phyloP scores from a whole-genome alignment of 1,140 invertebrate species.

The Armadillidium nasatum region DNA sequence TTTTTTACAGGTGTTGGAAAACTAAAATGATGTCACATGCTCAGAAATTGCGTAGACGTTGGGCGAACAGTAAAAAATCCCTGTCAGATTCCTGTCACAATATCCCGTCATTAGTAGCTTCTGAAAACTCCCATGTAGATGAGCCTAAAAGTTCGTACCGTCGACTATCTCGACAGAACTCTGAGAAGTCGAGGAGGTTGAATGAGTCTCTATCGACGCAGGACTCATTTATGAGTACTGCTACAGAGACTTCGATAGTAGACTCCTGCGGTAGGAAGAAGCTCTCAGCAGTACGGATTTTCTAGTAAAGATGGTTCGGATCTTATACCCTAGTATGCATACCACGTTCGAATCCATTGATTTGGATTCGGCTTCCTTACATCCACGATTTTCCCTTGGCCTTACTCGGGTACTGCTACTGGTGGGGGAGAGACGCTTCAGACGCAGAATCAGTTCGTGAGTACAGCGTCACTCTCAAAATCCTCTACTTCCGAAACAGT shows the following conservation, averaged over 20 bases:
- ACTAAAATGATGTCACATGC: neutral
- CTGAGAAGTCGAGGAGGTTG: neutral
- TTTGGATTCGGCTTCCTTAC: neutral
- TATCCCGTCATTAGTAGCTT: neutral
- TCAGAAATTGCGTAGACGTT: neutral
- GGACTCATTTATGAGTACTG: neutral
- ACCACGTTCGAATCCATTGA: neutral
- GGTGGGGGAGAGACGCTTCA: neutral
- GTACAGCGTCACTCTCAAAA: neutral
- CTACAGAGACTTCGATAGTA: neutral
- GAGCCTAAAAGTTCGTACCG: neutral
- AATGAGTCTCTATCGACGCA: neutral
- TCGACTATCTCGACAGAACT: neutral
- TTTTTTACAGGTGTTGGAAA: no score
- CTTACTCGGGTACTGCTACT: neutral
- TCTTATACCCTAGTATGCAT: neutral
- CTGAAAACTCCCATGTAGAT: neutral
- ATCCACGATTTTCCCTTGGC: neutral
- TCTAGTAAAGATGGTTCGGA: neutral
- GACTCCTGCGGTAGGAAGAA: neutral
- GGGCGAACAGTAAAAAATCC: slow-evolving; percentile 17
- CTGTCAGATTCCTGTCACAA: slow-evolving; percentile 21
- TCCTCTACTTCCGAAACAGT: neutral
- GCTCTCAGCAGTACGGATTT: neutral
- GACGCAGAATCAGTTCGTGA: no score